phyloP scores from a whole-genome alignment of 1,140 invertebrate species.

The honey bee (Apis mellifera) region Amel_HAv3.1 CM009932.2:3864001-3864500 shows the following conservation, averaged over 20 bases:
- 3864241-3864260: neutral
- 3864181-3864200: constrained; percentile 12
- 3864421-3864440: constrained; percentile 6
- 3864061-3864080: too few species aligned
- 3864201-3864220: constrained; percentile 17
- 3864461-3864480: neutral
- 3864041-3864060: too few species aligned
- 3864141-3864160: constrained; percentile 27
- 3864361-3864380: neutral
- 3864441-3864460: constrained; percentile 13
- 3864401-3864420: neutral
- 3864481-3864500: neutral
- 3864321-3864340: neutral
- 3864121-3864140: neutral
- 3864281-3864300: neutral
- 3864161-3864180: neutral
- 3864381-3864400: neutral
- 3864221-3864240: constrained; percentile 33
- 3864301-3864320: neutral
- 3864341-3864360: neutral
- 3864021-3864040: too few species aligned
- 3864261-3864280: neutral
- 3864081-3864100: neutral
- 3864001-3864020: too few species aligned
- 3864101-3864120: neutral